phyloP scores from a whole-genome alignment of 2,797 vertebrate species.

The Channa striata region DNA sequence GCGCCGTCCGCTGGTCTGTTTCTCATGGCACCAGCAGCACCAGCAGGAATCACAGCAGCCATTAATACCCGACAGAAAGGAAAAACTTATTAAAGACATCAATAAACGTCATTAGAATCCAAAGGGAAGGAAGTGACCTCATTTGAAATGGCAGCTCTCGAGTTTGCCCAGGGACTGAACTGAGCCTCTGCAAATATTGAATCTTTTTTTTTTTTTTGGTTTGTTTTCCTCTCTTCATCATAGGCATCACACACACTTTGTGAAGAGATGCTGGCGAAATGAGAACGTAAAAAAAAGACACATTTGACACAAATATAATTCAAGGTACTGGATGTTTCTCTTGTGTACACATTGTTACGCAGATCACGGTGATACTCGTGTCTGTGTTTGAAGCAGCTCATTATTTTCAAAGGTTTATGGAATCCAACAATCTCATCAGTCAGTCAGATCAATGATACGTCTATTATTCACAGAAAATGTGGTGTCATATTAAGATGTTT shows the following conservation, averaged over 20 bases:
- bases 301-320: slow-evolving; percentile 47
- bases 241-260: not conserved
- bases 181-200: slow-evolving; percentile 33
- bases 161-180: slow-evolving; percentile 46
- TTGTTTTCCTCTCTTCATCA: not conserved
- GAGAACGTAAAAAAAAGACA: slow-evolving; percentile 10
- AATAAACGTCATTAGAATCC: slow-evolving; percentile 77
- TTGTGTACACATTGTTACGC: slow-evolving; percentile 37
- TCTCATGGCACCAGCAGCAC: slow-evolving; percentile 30
- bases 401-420: slow-evolving; percentile 54
- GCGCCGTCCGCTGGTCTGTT: slow-evolving; percentile 30
- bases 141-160: slow-evolving; percentile 62
- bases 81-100: slow-evolving; percentile 78
- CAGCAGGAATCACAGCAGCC: slow-evolving; percentile 47
- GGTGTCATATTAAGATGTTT: slow-evolving; percentile 24
- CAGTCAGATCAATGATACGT: slow-evolving; percentile 39
- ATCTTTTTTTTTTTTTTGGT: slow-evolving; percentile 1
- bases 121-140: slow-evolving; percentile 67
- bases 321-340: slow-evolving; percentile 27
- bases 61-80: slow-evolving; percentile 60
- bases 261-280: slow-evolving; percentile 28
- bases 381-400: slow-evolving; percentile 51
- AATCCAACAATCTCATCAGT: slow-evolving; percentile 30
- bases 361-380: slow-evolving; percentile 31
- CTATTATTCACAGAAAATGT: slow-evolving; percentile 37